Base-by-base conservation (phyloP, 2,888 invertebrate species). In the Coleophora flavipennella region DNA sequence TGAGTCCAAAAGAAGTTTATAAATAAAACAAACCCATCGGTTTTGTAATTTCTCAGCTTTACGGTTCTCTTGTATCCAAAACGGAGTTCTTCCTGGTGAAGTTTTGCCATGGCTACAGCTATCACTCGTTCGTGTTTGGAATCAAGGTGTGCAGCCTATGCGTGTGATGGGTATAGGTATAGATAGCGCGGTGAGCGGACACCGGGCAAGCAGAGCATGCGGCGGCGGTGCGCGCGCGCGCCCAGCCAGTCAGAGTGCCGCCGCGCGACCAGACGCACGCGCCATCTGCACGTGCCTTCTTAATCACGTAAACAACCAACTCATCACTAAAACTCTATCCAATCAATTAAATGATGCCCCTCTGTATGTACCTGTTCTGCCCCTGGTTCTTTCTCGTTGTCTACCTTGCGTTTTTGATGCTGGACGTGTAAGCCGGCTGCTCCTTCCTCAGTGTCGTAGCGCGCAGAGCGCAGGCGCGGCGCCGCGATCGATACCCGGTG, bases 351-450 rank as follows among this genome's bases (percentile, higher is more conserved):
- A 81, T 63, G 59, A 85, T 85, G 84, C 77, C 84, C 56, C 80
- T 88, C 67, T 89, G 89, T 67, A 85, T 89, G 78, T 88, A 89
- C 71, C 83, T 90, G 62, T 84, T 90, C 59, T 88, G 88, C 59
- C 90, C 90, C 62, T 90, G 90, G 90, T 81, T 90, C 65, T 80
- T 89, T 66, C 85, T 90, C 66, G 87, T 90, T 60, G 78, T 89
- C 60, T 88, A 90, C 66, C 85, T 90, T 65, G 84, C 88, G 63
- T 89, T 89, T 68, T 86, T 90, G 55, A 87, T 89, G 86, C 80
- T 88, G 66, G 87, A 88, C 74, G 86, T 90, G 67, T 90, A 67
- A 85, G 61, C 57, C 54, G 53, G 52, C 53, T 27, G 10, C 8
- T 51, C 52, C 12, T 31, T 40, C 44, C 44, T 55, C 59, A 50